Conservation (phyloP, 2,113 vertebrate genomes). For the Phaethornis superciliosus region DNA sequence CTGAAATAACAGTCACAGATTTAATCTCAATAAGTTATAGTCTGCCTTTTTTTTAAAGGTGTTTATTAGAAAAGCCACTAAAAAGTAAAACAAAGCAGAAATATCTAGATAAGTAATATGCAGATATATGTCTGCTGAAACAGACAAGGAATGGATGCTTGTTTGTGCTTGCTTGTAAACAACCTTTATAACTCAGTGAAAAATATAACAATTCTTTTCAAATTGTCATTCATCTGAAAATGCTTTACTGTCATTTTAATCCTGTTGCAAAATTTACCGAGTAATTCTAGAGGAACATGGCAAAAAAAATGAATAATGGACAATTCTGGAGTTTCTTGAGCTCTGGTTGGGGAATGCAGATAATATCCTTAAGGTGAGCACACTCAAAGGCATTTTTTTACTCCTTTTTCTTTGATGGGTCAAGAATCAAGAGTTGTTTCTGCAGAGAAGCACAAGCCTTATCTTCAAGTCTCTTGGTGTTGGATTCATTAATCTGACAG, state of each 20-base stretch:
- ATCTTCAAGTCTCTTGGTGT: not conserved
- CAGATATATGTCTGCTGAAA: not conserved
- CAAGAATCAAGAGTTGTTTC: not conserved
- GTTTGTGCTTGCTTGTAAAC: not conserved
- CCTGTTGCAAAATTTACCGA: not conserved
- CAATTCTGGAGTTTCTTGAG: not conserved
- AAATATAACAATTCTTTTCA: not conserved
- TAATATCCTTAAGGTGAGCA: not conserved
- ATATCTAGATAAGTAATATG: not conserved
- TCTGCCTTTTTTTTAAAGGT: not conserved
- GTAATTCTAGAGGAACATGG: not conserved
- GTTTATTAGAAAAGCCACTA: not conserved
- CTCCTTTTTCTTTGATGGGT: not conserved
- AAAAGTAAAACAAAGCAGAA: not conserved
- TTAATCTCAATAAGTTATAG: accelerated
- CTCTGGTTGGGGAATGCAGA: not conserved
- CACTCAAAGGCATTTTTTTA: not conserved
- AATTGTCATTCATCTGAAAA: not conserved
- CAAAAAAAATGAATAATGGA: not conserved
- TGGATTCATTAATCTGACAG: not conserved
- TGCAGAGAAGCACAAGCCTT: not conserved
- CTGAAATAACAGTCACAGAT: not conserved
- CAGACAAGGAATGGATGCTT: not conserved
- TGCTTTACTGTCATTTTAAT: not conserved
- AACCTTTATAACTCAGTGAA: not conserved